Conservation (phyloP, 2,113 vertebrate species). For the Rhinoptilus africanus region DNA sequence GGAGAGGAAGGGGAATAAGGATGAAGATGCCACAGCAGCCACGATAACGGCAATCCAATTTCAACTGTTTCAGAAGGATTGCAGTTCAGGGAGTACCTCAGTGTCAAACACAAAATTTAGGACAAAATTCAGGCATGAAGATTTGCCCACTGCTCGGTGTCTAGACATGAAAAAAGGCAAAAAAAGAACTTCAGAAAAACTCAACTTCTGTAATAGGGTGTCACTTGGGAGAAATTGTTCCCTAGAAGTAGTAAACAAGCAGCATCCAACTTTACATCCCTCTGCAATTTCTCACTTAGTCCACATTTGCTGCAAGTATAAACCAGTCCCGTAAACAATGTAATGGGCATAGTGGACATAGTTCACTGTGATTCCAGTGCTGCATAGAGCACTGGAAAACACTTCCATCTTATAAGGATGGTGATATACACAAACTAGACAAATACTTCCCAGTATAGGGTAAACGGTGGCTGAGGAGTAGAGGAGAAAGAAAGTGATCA, state of each 20-base stretch:
- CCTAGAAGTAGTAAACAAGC: not conserved
- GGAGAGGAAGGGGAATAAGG: not conserved
- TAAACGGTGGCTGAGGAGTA: not conserved
- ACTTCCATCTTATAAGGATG: not conserved
- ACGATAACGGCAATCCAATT: not conserved
- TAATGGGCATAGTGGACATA: not conserved
- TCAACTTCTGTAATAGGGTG: not conserved
- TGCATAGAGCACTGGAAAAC: rapidly evolving
- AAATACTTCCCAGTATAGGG: not conserved
- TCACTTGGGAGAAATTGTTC: not conserved
- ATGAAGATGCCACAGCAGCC: not conserved
- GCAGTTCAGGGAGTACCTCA: not conserved
- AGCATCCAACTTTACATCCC: not conserved
- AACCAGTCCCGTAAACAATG: not conserved
- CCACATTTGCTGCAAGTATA: not conserved
- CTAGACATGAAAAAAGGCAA: not conserved
- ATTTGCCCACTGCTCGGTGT: not conserved
- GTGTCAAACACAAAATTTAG: not conserved
- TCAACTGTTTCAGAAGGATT: not conserved
- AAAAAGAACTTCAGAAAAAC: not conserved
- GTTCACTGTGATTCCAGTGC: not conserved
- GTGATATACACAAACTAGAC: not conserved
- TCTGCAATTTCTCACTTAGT: not conserved
- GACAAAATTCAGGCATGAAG: not conserved
- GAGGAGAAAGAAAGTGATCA: not conserved